phyloP scores from a whole-genome alignment of 2,888 invertebrate species.

The Hypolimnas misippus region DNA sequence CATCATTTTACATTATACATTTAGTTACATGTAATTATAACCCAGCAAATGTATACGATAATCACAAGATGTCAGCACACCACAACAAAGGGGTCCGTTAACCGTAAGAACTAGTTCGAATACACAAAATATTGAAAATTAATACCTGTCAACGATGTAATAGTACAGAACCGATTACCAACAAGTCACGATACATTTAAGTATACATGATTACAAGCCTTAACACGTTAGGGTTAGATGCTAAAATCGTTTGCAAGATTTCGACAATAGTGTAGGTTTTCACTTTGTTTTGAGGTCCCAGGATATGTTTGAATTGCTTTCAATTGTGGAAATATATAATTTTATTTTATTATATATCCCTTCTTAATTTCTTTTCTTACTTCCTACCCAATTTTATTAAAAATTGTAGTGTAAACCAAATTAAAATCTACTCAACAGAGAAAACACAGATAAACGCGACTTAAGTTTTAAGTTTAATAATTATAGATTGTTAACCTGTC shows the following conservation, averaged over 20 bases:
- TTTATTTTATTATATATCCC: too few relatives aligned
- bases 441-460: too few relatives aligned
- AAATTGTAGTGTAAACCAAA: too few relatives aligned
- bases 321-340: neutral
- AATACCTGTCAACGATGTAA: slow-evolving; percentile 53
- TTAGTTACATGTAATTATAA: neutral
- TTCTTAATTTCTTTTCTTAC: too few relatives aligned
- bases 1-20: too few relatives aligned
- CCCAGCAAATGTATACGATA: neutral
- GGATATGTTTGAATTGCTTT: neutral
- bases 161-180: slow-evolving; percentile 36
- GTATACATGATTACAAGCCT: slow-evolving; percentile 3
- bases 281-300: neutral
- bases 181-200: slow-evolving; percentile 26
- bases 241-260: slow-evolving; percentile 12
- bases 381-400: too few relatives aligned
- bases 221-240: neutral
- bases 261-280: slow-evolving; percentile 10
- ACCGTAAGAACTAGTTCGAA: slow-evolving; percentile 29
- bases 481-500: too few relatives aligned
- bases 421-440: too few relatives aligned
- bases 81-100: slow-evolving; percentile 17
- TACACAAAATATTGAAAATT: slow-evolving; percentile 53
- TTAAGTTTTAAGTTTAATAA: too few relatives aligned
- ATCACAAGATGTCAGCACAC: slow-evolving; percentile 16